Evolutionary conservation across 2,888 invertebrate species (phyloP).

Genomic region (Drosophila flavopinicola): DNA sequence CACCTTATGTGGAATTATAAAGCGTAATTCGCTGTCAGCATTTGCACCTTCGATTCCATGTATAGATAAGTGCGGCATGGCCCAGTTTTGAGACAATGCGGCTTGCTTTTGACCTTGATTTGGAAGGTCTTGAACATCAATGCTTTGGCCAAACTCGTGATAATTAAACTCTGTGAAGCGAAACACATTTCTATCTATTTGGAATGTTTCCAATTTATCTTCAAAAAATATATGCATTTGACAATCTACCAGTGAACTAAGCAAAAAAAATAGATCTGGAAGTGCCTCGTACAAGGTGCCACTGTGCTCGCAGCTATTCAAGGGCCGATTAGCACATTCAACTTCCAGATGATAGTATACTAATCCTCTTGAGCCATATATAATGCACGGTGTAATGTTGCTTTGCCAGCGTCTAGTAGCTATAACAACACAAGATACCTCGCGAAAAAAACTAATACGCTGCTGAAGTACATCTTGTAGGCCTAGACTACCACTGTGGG

Average conservation of each 20-base stretch:
- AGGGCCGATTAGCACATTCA: constrained; percentile 39
- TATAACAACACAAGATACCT: constrained; percentile 48
- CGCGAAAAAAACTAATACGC: constrained; percentile 55
- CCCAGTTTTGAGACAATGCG: constrained; percentile 43
- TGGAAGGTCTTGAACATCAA: constrained; percentile 37
- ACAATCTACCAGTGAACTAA: constrained; percentile 33
- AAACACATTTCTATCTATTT: constrained; percentile 27
- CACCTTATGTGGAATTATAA: constrained; percentile 53
- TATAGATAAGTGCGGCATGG: constrained; percentile 46
- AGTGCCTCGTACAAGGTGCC: constrained; percentile 51
- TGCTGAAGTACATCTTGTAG: constrained; percentile 42
- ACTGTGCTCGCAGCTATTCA: constrained; percentile 49
- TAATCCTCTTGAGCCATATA: constrained; percentile 52
- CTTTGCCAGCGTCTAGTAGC: constrained; percentile 51
- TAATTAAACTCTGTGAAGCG: constrained; percentile 41
- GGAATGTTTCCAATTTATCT: constrained; percentile 1
- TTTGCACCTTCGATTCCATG: constrained; percentile 53
- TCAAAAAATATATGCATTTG: constrained; percentile 39
- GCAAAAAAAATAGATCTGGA: constrained; percentile 51
- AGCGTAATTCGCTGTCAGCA: constrained; percentile 20
- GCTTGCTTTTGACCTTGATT: constrained; percentile 21
- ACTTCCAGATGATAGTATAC: constrained; percentile 53
- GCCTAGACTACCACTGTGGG: constrained; percentile 48
- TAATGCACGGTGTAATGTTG: constrained; percentile 30
- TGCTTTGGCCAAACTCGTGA: constrained; percentile 24